These are phyloP conservation scores for Osmoderma eremita DNA, from an alignment of 2,888 invertebrate genomes.

Conservation along the genomic window DNA sequence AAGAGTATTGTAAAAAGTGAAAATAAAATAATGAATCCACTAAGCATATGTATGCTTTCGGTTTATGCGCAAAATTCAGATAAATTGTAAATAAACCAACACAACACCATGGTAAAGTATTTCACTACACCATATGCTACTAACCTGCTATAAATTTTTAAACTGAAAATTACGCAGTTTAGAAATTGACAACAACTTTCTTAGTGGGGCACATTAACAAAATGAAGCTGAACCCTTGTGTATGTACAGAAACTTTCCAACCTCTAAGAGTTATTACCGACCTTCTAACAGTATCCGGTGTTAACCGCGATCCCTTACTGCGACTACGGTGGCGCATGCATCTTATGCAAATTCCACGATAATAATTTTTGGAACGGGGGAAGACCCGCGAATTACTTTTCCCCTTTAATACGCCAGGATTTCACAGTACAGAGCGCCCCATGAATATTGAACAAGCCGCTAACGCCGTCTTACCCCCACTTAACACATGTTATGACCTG, in stretches of 20 bases:
- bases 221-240: conserved; percentile 39
- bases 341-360: conserved; percentile 27
- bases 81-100: no score
- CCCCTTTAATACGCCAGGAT: conserved; percentile 4
- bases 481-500: conserved; percentile 33
- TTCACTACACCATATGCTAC: no score
- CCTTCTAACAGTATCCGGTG: conserved; percentile 36
- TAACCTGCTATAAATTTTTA: conserved; percentile 36
- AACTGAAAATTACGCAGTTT: conserved; percentile 21
- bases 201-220: conserved; percentile 43
- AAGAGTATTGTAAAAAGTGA: no score
- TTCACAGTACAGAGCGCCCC: neutral
- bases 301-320: neutral
- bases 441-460: conserved; percentile 27
- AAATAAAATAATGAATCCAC: no score
- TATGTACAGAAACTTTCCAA: neutral
- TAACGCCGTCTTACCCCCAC: neutral
- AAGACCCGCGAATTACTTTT: no score
- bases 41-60: no score
- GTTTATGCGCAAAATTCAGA: no score
- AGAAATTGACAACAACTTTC: conserved; percentile 43
- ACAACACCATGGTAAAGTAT: no score
- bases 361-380: conserved; percentile 1
- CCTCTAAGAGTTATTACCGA: conserved; percentile 34
- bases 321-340: conserved; percentile 1